A percentile compares a stretch with the other conserved stretches of the same genome.
phyloP scores from a whole-genome alignment of 2,113 vertebrate genomes.

The Labeo rohita region DNA sequence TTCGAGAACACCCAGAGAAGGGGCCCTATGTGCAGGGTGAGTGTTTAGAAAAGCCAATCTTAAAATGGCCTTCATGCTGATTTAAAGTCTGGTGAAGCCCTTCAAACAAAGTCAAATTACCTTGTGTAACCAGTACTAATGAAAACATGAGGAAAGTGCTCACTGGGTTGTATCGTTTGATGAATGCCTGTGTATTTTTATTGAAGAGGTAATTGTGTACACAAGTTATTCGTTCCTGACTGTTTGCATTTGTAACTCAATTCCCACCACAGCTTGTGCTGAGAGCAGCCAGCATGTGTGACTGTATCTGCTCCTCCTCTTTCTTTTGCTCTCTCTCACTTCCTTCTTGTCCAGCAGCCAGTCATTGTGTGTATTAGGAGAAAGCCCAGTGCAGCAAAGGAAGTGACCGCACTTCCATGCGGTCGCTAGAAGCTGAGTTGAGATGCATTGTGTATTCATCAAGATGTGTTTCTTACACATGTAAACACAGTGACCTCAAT shows the following conservation, averaged over 20 bases:
- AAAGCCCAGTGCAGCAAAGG: conserved; percentile 72
- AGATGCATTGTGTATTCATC: neutral
- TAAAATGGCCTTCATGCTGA: neutral
- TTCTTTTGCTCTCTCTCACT: conserved; percentile 20
- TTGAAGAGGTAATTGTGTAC: conserved; percentile 47
- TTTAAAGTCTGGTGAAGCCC: neutral
- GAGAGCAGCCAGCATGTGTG: neutral
- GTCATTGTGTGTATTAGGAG: conserved; percentile 73
- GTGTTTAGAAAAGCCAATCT: conserved; percentile 33
- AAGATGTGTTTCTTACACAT: conserved; percentile 3
- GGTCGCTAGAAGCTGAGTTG: conserved; percentile 44
- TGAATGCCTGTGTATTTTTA: conserved; percentile 47
- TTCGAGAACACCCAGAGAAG: conserved; percentile 86
- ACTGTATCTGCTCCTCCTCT: neutral
- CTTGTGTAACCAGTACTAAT: neutral
- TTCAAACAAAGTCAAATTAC: conserved; percentile 12
- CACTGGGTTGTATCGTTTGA: neutral
- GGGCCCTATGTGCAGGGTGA: conserved; percentile 96
- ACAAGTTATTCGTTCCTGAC: conserved; percentile 27
- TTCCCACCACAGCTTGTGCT: conserved; percentile 50
- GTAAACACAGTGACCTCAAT: conserved; percentile 6
- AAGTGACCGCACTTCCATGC: conserved; percentile 78
- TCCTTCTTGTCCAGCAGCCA: conserved; percentile 68
- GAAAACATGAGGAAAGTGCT: neutral
- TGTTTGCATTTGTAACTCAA: conserved; percentile 43